Base-by-base conservation (phyloP, 1,140 invertebrate species). In the Musca domestica region DNA sequence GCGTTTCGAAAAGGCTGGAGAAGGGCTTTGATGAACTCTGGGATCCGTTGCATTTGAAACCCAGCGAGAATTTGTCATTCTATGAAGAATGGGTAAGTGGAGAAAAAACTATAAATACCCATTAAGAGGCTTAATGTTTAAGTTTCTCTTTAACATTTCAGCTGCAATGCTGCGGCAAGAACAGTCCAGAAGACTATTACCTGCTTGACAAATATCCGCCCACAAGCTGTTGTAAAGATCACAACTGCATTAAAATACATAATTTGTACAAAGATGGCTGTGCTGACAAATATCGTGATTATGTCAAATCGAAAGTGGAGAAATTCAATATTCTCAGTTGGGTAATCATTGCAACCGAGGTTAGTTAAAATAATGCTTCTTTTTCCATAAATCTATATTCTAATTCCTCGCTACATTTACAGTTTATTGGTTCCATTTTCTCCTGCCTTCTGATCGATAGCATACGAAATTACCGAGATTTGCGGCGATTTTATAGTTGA, bases 401-500 rank as follows among this genome's bases (percentile, higher is more conserved):
- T 67, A 61, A 34, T 69, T 2, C 12, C 64, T 9, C 47, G 22
- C 14, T n/a, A 71, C 9, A 19, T 25, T 71, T 73, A 19, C 71
- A 80, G 77, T 73, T 80, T 67, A 69, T 71, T 23, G 76, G 72
- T 54, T 80, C 77, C 9, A 78, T 80, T 51, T 72, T 66, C 51
- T 74, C 74, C 64, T 80, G 77, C 67, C 75, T 77, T 63, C 67
- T 80, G 68, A 73, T 74, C 46, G 77, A 80, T 56, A 79, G 77
- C 65, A 79, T 80, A 73, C 71, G 77, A 70, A 80, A 80, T 70
- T 74, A 77, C 68, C 72, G 74, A 49, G 77, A 80, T 72, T 77
- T 77, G 54, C 71, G 75, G 68, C 70, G 77, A 52, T 80, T 79
- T 70, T 80, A 75, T 74, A 77, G 75, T 69, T 77, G 70, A 69